Base-by-base conservation (phyloP, 2,888 invertebrate genomes). In the Epirrhoe tristata region DNA sequence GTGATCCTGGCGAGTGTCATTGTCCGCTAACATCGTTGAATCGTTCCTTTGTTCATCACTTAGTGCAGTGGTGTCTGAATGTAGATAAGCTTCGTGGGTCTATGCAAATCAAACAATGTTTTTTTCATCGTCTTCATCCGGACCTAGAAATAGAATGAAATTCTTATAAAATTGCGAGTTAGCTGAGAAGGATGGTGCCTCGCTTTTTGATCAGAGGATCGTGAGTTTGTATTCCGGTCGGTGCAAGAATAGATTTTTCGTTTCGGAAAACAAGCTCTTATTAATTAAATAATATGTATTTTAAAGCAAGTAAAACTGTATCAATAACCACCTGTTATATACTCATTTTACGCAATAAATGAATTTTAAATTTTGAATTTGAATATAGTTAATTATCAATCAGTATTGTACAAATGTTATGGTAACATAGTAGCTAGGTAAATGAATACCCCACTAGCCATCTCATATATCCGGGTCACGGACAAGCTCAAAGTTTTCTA, bases 31-130 rank as follows among this genome's bases (percentile, higher is more conserved):
- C 92, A 92, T 90, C 78, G 72, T 61, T 52, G 64, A 58, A 65
- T 52, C 71, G 64, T 46, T 56, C 70, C 75, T 83, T 86, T 88
- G 81, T 87, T 82, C 86, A 86, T 86, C 83, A 88, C 86, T 89
- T 86, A 83, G 75, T 67, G 73, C 60, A 64, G 62, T 56, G 63
- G 61, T 48, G 64, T 59, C 46, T 58, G 66, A 56, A 60, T 59
- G 60, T 63, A 43, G 66, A 63, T 64, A 39, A 46, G 65, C 39
- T 66, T 58, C 59, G 62, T 67, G 61, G 31, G 16, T 63, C 48
- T 63, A 24, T 66, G 63, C 31, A 64, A 66, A 63, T 58, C 57
- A 58, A 58, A 66, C 57, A 58, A 63, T 63, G 48, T 53, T 54
- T 63, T 69, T 71, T 63, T 70, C 71, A 66, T 72, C 69, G 56